A percentile compares a stretch with the other conserved stretches of the same genome.
These are phyloP conservation scores for Silurus glanis DNA, from an alignment of 2,113 vertebrate genomes.

Conservation along the genomic window DNA sequence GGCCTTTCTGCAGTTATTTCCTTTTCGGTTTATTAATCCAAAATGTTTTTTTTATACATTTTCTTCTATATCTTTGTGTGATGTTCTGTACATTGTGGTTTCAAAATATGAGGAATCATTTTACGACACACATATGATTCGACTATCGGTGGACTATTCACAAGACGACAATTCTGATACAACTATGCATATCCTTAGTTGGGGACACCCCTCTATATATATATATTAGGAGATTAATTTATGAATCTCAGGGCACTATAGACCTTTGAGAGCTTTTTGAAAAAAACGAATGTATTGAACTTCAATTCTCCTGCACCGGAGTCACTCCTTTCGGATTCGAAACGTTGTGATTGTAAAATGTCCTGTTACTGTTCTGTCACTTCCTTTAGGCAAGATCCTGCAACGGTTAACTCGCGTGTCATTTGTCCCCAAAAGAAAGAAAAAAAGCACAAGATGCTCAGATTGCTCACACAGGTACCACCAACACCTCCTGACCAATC, in stretches of 20 bases:
- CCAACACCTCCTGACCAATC: background rate
- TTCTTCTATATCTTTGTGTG: no score
- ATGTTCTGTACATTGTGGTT: no score
- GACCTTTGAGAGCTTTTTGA: background rate
- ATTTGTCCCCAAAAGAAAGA: background rate
- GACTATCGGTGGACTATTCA: no score
- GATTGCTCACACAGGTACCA: no score
- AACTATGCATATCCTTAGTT: no score
- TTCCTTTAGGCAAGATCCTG: background rate
- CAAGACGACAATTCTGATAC: no score
- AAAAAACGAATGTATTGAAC: background rate
- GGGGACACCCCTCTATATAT: background rate
- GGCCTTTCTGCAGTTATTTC: no score
- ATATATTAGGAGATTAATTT: background rate
- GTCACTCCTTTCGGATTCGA: background rate
- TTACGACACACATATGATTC: no score
- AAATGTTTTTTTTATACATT: no score
- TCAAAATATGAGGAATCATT: no score
- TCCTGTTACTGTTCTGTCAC: constrained; percentile 1
- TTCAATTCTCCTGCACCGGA: no score
- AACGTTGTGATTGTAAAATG: background rate
- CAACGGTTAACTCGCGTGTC: background rate
- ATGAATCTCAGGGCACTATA: background rate
- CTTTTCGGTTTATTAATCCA: no score
- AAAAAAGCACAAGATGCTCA: background rate